Base-by-base conservation (phyloP, 2,888 invertebrate genomes). In the Galeruca laticollis region DNA sequence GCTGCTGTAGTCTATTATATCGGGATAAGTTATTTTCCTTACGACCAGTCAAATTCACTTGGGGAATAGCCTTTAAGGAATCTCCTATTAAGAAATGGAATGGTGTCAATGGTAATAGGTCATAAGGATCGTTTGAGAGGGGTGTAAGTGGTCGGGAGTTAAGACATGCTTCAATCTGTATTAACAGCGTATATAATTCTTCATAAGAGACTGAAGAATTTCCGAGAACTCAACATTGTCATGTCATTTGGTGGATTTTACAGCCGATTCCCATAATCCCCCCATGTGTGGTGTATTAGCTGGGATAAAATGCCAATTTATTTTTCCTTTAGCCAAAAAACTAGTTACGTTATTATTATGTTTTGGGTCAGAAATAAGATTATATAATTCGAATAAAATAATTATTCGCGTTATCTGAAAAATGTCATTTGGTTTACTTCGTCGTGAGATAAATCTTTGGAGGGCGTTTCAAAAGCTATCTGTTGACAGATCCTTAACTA, bases 11-110 rank as follows among this genome's bases (percentile, higher is more conserved):
- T 40, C 37, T 40, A 40, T 40, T 40, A 13, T 40, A 40, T 11
- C n/a, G 11, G 11, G 37, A 40, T n/a, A 40, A 40, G 10, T 2
- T 40, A 40, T 13, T n/a, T 40, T 40, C 37, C 13, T n/a, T 40
- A 13, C 37, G 76, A 43, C 33, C 72, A 70, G 37, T 77, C 74
- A 0, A 79, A 2, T 1, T 13, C 66, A 51, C 15, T 60, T 37
- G 0, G 1, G 37, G 37, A 9, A 37, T 10, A 37, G 37, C 37
- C 37, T n/a, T 40, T 40, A 40, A 40, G 11, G 37, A 40, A 40
- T 40, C 37, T 13, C 37, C 37, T 13, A 40, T 40, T n/a, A 40
- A 6, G 3, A 40, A 40, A 40, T 40, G 13, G 11, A 11, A 40
- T 40, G 37, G 37, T 40, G 37, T 40, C 37, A 40, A 40, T 2